A percentile compares a stretch with the other conserved stretches of the same genome.
These are phyloP conservation scores for Labeo calbasu DNA, from an alignment of 2,797 vertebrate species.

Conservation along the genomic window DNA sequence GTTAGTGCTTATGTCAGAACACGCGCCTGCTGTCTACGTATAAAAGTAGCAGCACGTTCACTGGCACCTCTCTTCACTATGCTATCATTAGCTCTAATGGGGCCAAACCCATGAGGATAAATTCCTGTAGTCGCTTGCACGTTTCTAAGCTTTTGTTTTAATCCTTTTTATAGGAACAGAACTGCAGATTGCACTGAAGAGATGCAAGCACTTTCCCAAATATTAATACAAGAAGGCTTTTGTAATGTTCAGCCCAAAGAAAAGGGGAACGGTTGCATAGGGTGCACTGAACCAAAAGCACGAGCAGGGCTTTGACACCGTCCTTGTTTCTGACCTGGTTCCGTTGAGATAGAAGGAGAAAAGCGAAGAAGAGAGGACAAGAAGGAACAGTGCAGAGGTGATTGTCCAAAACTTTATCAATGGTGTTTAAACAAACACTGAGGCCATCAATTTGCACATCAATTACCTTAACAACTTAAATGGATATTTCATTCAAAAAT, in stretches of 20 bases:
- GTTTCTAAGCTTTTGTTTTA: not conserved
- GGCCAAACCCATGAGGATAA: not conserved
- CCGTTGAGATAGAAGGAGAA: not conserved
- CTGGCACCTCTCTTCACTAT: conserved; percentile 24
- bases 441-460: not conserved
- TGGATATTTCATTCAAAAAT: not conserved
- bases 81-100: conserved; percentile 41
- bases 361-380: not conserved
- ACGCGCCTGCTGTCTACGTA: conserved; percentile 29
- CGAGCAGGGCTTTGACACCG: conserved; percentile 39
- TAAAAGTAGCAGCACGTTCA: conserved; percentile 28
- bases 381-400: not conserved
- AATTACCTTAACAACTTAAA: not conserved
- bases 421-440: not conserved
- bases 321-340: conserved; percentile 52
- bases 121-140: conserved; percentile 7
- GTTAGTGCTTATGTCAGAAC: conserved; percentile 40
- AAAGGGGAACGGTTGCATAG: conserved; percentile 8
- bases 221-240: not conserved
- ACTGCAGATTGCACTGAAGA: not conserved
- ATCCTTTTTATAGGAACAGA: not conserved
- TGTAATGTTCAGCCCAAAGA: conserved; percentile 4
- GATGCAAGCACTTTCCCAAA: not conserved
- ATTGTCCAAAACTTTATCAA: conserved; percentile 11
- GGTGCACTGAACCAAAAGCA: conserved; percentile 30